phyloP scores from a whole-genome alignment of 2,888 invertebrate genomes.

The Microctonus hyperodae region DNA sequence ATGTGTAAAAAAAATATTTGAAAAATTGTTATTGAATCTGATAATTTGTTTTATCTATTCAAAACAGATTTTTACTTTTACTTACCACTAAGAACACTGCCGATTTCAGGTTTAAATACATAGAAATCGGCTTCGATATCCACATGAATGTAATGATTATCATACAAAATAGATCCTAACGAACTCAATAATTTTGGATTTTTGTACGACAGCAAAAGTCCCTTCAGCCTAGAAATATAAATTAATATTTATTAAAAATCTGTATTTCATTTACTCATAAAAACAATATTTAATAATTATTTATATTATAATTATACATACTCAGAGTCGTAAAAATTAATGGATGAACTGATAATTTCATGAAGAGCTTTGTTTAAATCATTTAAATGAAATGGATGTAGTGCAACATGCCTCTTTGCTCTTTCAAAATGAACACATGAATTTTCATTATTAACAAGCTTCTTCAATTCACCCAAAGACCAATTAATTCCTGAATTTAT shows the following conservation, averaged over 20 bases:
- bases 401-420: conserved; percentile 67
- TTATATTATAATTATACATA: conserved; percentile 59
- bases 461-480: conserved; percentile 64
- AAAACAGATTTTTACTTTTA: no score
- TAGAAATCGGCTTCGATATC: conserved; percentile 76
- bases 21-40: no score
- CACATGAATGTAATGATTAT: conserved; percentile 71
- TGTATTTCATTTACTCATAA: background rate
- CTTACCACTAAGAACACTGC: conserved; percentile 67
- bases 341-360: conserved; percentile 68
- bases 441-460: conserved; percentile 67
- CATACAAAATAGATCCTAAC: conserved; percentile 69
- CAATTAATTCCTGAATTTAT: conserved; percentile 46
- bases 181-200: conserved; percentile 70
- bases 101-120: conserved; percentile 72
- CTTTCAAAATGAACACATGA: conserved; percentile 68
- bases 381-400: conserved; percentile 72
- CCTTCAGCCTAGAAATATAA: conserved; percentile 68
- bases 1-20: background rate
- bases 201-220: conserved; percentile 73
- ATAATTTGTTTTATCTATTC: no score
- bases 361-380: conserved; percentile 69
- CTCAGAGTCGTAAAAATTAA: conserved; percentile 71
- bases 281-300: conserved; percentile 2
- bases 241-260: conserved; percentile 25